Evolutionary conservation across 2,888 invertebrate species (phyloP).

Genomic region (Philhelius pedissequus): DNA sequence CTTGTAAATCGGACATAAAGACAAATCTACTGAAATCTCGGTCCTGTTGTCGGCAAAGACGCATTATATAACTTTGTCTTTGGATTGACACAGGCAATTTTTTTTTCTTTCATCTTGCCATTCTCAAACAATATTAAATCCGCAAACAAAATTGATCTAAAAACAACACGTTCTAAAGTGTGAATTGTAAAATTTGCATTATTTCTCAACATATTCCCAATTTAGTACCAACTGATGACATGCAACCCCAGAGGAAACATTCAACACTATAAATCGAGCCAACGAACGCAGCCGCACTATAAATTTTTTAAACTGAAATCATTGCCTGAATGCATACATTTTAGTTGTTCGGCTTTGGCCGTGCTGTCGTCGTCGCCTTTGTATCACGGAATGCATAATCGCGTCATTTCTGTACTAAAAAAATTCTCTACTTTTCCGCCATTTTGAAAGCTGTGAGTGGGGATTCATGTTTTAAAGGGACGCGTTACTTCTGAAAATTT

Average conservation of each 20-base stretch:
- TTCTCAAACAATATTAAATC: too few species aligned
- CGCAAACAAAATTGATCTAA: too few species aligned
- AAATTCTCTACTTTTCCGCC: slow-evolving; percentile 75
- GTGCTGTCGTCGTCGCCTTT: slow-evolving; percentile 16
- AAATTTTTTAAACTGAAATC: neutral
- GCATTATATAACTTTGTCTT: too few species aligned
- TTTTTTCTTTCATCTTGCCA: too few species aligned
- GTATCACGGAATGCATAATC: slow-evolving; percentile 71
- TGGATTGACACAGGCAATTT: too few species aligned
- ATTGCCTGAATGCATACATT: slow-evolving; percentile 22
- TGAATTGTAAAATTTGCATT: neutral
- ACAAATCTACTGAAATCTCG: too few species aligned
- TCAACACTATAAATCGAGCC: neutral
- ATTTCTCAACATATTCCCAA: slow-evolving; percentile 19
- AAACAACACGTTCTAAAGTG: too few species aligned
- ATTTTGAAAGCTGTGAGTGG: slow-evolving; percentile 79
- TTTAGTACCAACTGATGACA: neutral
- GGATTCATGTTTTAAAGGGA: slow-evolving; percentile 75
- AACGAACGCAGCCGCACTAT: neutral
- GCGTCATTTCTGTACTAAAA: slow-evolving; percentile 79
- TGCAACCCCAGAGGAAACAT: neutral
- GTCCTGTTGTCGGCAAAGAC: too few species aligned
- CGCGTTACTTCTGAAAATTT: slow-evolving; percentile 77
- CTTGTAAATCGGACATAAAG: too few species aligned
- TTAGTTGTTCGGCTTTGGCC: neutral